Percentiles rank a stretch among this genome's conserved stretches.
Evolutionary conservation across 2,113 vertebrate genomes (phyloP).

Genomic region (Loxodonta africana): DNA sequence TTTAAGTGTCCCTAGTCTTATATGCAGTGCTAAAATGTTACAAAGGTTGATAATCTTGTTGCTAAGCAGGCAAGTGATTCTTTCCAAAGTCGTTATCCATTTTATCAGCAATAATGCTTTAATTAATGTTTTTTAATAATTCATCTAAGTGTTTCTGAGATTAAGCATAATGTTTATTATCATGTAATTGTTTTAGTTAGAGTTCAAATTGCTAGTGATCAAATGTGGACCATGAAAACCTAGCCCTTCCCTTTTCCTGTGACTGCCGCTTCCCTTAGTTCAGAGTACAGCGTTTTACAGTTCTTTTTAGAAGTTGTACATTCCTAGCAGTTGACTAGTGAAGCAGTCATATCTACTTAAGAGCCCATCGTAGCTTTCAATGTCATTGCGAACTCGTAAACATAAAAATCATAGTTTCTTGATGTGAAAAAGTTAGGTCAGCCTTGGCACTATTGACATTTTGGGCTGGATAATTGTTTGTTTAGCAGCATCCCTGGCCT

Average conservation of each 20-base stretch:
- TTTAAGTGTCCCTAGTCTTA: slow-evolving; percentile 34
- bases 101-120: slow-evolving; percentile 79
- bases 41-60: slow-evolving; percentile 84
- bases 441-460: neutral
- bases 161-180: neutral
- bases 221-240: slow-evolving; percentile 49
- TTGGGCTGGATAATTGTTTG: neutral
- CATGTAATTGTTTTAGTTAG: slow-evolving; percentile 65
- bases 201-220: slow-evolving; percentile 61
- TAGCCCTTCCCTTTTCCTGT: slow-evolving; percentile 37
- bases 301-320: slow-evolving; percentile 30
- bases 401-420: slow-evolving; percentile 2
- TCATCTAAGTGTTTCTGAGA: slow-evolving; percentile 54
- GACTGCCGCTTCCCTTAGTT: slow-evolving; percentile 50
- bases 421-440: neutral
- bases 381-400: slow-evolving; percentile 26
- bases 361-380: neutral
- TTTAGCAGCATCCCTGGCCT: neutral
- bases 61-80: slow-evolving; percentile 43
- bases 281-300: slow-evolving; percentile 64
- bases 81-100: slow-evolving; percentile 73
- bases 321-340: slow-evolving; percentile 51
- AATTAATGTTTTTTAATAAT: slow-evolving; percentile 81
- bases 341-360: slow-evolving; percentile 1
- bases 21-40: slow-evolving; percentile 66